Base-by-base conservation (phyloP, 2,888 invertebrate genomes). In the Chloroclystis v-ata region DNA sequence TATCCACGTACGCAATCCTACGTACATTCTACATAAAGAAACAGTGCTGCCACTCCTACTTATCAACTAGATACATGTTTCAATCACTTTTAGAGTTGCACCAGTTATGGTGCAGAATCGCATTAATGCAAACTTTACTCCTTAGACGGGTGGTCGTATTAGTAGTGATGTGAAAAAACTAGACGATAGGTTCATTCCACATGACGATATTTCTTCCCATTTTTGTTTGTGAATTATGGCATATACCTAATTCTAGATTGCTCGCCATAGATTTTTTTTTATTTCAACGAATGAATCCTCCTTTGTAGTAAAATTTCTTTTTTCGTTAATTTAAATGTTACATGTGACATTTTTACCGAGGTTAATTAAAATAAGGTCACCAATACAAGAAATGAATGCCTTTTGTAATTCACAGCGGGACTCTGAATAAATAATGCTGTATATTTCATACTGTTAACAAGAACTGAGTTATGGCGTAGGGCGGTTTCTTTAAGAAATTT, bases 101-200 rank as follows among this genome's bases (percentile, higher is more conserved):
- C 20, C 20, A 5, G 20, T 42, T 83, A 80, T 76, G 79, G 78
- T 47, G 62, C 59, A 67, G 72, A 72, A 79, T 82, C 78, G 71
- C 67, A 77, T 70, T 71, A 80, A 82, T 75, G 78, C 68, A 66
- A 66, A 62, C 66, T 59, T 60, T 63, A 57, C 61, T 60, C 82
- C 83, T 60, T 78, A 79, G 54, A 63, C 39, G 76, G 84, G 37
- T 58, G 65, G n/a, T 63, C 75, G 60, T 82, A 85, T 84, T 84
- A 82, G 81, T 67, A 48, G 52, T 16, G 55, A 57, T 59, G 54
- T 68, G 70, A 77, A 80, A 83, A 69, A 61, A 56, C 64, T 56
- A 29, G 43, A 47, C 41, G 37, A 61, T 56, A 43, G 53, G 41
- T 41, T 59, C 50, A 59, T 47, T 61, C 32, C 33, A 2, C n/a